Percentiles rank a stretch among this genome's conserved stretches.
Evolutionary conservation across 2,888 invertebrate species (phyloP).

Genomic region (Eilema depressum): DNA sequence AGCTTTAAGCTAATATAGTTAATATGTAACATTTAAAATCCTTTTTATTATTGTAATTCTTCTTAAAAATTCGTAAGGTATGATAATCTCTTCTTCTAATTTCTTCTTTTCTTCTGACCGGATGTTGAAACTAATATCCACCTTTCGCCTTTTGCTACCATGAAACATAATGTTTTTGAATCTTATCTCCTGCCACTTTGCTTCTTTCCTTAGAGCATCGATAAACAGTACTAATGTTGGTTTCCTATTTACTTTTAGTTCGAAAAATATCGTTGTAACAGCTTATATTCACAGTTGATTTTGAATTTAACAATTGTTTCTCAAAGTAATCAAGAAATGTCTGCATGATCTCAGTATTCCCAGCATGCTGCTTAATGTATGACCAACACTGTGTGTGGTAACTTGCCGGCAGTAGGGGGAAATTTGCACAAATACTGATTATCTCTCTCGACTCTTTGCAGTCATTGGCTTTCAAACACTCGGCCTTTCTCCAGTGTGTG

Average conservation of each 20-base stretch:
- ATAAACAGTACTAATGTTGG: background rate
- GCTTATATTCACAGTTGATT: background rate
- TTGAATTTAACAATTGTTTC: background rate
- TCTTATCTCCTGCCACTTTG: background rate
- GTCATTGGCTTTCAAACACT: background rate
- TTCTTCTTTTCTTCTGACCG: background rate
- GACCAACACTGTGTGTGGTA: background rate
- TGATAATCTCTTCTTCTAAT: background rate
- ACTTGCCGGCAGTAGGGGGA: constrained; percentile 1
- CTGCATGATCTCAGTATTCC: background rate
- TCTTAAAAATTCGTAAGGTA: background rate
- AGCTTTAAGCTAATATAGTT: too few relatives aligned
- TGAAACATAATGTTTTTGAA: background rate
- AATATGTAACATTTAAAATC: too few relatives aligned
- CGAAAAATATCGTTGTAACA: background rate
- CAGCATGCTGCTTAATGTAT: background rate
- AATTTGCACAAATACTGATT: background rate
- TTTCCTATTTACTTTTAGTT: background rate
- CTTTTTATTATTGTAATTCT: too few relatives aligned
- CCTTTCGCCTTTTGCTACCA: background rate
- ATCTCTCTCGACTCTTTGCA: background rate
- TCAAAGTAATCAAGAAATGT: background rate
- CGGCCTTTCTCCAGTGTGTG: too few relatives aligned
- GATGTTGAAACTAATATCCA: background rate
- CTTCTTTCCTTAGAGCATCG: background rate